Evolutionary conservation across 2,797 vertebrate species (phyloP).

Genomic region (Poecilia gillii): DNA sequence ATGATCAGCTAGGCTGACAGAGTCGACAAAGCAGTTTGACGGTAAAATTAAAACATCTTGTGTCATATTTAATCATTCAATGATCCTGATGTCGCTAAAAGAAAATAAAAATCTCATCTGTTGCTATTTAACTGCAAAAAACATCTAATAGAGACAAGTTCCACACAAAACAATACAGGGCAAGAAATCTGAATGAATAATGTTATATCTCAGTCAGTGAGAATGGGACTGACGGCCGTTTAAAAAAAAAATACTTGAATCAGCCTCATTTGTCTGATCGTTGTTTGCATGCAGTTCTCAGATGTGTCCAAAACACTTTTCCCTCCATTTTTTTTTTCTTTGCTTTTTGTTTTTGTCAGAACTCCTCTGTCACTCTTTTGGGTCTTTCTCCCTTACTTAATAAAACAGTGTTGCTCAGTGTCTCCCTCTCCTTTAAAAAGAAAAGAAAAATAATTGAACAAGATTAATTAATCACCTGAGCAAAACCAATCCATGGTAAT

Average conservation of each 20-base stretch:
- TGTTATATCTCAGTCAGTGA: constrained; percentile 22
- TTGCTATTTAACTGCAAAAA: constrained; percentile 62
- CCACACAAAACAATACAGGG: constrained; percentile 82
- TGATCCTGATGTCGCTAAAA: constrained; percentile 41
- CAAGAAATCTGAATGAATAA: constrained; percentile 81
- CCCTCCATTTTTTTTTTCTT: constrained; percentile 22
- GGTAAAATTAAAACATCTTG: constrained; percentile 48
- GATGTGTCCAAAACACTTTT: constrained; percentile 24
- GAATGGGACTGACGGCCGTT: constrained; percentile 7
- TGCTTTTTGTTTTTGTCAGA: constrained; percentile 33
- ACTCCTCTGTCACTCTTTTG: constrained; percentile 25
- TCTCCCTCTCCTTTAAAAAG: neutral
- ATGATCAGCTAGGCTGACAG: constrained; percentile 60
- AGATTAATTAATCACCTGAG: neutral
- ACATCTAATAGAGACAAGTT: constrained; percentile 72
- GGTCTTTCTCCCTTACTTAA: neutral
- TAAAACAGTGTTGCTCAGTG: constrained; percentile 10
- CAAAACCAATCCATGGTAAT: neutral
- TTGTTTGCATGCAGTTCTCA: constrained; percentile 47
- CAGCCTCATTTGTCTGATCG: constrained; percentile 45
- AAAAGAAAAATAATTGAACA: neutral
- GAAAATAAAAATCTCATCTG: constrained; percentile 56
- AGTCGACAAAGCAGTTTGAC: constrained; percentile 34
- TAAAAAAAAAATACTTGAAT: constrained; percentile 28
- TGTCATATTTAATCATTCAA: constrained; percentile 40